phyloP scores from a whole-genome alignment of 2,113 vertebrate genomes.

The Alethe diademata region DNA sequence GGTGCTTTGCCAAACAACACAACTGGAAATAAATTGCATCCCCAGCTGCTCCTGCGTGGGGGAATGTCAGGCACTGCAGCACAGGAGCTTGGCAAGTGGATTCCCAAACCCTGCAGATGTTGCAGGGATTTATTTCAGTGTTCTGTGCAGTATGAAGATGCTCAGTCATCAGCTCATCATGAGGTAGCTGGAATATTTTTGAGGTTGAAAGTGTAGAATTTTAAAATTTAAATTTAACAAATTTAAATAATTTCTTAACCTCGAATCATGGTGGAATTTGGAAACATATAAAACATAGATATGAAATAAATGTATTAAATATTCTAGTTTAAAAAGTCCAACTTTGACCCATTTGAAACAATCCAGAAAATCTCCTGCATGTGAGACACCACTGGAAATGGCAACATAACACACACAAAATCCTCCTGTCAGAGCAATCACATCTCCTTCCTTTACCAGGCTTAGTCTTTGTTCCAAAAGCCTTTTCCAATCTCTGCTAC shows the following conservation, averaged over 20 bases:
- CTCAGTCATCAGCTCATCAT: not conserved
- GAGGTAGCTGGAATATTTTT: not conserved
- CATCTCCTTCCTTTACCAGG: not conserved
- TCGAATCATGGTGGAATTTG: fast-evolving
- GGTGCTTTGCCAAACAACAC: not conserved
- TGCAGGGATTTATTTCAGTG: not conserved
- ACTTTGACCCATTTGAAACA: not conserved
- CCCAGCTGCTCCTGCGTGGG: not conserved
- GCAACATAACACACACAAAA: fast-evolving
- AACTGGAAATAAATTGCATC: not conserved
- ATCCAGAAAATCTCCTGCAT: not conserved
- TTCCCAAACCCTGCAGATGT: not conserved
- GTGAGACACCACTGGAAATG: not conserved
- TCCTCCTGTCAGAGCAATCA: not conserved
- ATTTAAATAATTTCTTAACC: not conserved
- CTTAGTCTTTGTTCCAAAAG: not conserved
- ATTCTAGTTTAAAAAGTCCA: not conserved
- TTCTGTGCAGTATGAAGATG: not conserved
- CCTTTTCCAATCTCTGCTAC: not conserved
- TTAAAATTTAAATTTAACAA: not conserved
- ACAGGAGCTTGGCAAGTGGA: not conserved
- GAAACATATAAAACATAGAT: not conserved
- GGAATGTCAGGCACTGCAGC: not conserved
- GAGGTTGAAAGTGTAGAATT: not conserved
- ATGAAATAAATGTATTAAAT: not conserved